phyloP scores from a whole-genome alignment of 2,888 invertebrate genomes.

The Bruchidius siliquastri region DNA sequence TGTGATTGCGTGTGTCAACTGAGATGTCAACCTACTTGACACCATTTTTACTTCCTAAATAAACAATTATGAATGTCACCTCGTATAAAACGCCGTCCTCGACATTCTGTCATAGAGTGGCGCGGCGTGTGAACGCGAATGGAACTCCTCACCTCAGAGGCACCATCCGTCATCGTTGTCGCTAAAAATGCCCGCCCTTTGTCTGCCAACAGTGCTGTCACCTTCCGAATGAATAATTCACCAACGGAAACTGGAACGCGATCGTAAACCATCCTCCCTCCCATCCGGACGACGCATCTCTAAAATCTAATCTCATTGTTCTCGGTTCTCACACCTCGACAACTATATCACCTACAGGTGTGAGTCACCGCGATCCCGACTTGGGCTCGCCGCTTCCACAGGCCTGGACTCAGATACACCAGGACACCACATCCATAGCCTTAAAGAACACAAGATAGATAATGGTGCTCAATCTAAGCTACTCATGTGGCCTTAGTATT shows the following conservation, averaged over 20 bases:
- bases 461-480: too few species aligned
- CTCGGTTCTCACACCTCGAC: conserved; percentile 2
- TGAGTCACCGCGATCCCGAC: background rate
- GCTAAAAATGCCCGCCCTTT: background rate
- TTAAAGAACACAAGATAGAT: too few species aligned
- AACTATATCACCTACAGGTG: conserved; percentile 4
- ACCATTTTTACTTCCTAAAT: too few species aligned
- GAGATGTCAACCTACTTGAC: too few species aligned
- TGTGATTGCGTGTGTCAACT: too few species aligned
- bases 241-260: background rate
- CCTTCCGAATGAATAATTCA: background rate
- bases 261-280: background rate
- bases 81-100: background rate
- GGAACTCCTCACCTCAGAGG: background rate
- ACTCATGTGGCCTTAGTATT: too few species aligned
- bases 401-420: background rate
- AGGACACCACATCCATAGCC: too few species aligned
- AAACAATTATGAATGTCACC: too few species aligned
- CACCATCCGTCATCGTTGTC: background rate
- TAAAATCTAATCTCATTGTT: background rate
- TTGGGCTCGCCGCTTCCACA: background rate
- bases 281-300: background rate
- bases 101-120: background rate
- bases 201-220: background rate
- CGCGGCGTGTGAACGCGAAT: background rate